Conservation (phyloP, 2,888 invertebrate species). For the Falcaria lacertinaria region DNA sequence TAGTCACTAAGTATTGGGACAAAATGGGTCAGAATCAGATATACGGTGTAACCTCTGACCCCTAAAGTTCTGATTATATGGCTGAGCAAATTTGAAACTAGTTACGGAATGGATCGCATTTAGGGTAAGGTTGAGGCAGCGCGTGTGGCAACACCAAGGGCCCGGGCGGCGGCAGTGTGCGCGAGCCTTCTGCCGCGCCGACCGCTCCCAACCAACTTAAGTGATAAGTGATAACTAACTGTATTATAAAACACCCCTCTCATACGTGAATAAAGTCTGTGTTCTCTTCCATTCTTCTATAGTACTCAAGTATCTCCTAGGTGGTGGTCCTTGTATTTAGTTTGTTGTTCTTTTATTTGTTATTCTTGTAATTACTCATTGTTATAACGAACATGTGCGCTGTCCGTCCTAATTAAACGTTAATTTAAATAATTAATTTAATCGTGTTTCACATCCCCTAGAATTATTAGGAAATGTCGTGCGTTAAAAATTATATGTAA, state of each 20-base stretch:
- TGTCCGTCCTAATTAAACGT: background rate
- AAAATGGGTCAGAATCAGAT: conserved; percentile 35
- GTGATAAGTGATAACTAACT: conserved; percentile 26
- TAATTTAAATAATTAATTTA: background rate
- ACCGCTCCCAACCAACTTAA: conserved; percentile 48
- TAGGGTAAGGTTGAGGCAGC: conserved; percentile 29
- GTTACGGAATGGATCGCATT: conserved; percentile 16
- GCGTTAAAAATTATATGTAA: too few species aligned
- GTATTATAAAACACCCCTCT: conserved; percentile 31
- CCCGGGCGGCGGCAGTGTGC: conserved; percentile 76
- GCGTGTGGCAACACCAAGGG: conserved; percentile 47
- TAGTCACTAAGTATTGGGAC: conserved; percentile 7
- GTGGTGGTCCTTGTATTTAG: background rate
- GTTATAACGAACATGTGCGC: background rate
- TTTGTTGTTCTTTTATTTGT: too few species aligned
- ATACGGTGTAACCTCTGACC: conserved; percentile 29
- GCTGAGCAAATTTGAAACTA: conserved; percentile 33
- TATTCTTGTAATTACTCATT: too few species aligned
- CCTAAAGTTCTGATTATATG: conserved; percentile 31
- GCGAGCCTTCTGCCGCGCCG: conserved; percentile 61
- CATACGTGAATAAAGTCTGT: conserved; percentile 37
- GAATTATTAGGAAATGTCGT: too few species aligned
- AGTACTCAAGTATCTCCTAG: conserved; percentile 7
- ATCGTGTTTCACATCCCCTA: background rate
- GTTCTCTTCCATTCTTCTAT: conserved; percentile 13